Evolutionary conservation across 23 tunicate genomes (phyloP), one percentile per base, ranked within the genome.

Genomic region (Aplidium turbinatum): DNA sequence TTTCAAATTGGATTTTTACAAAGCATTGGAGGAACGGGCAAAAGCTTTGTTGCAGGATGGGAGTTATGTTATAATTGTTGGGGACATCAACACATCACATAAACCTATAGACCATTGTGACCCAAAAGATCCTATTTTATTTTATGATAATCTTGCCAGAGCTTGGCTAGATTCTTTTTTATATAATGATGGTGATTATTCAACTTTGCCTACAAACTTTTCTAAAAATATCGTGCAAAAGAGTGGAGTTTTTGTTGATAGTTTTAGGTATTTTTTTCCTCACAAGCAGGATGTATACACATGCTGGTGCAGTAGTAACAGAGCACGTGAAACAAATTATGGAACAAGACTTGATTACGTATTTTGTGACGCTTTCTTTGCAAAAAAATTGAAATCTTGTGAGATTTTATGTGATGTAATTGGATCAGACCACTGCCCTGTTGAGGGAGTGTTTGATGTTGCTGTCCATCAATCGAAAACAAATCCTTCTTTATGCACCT

Each of bases 381-480:
- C 36, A 0, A 21, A 38, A 0, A 21, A 34, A 26, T 30, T 79
- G 16, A 56, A 52, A 31, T 27, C 50, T 11, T 81, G 84, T 65
- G 86, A 91, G 33, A 84, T 84, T n/a, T 42, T 78, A 58, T 47
- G 82, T 1, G 91, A 84, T n/a, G 31, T 91, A 57, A 3, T 30
- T 1, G 97, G 97, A 3, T 91, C 97, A 0, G 97, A 91, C 53
- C 97, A 91, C 31, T 91, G 97, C 63, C 97, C 97, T 0, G 90
- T 91, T 11, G 55, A 63, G 31, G 86, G 81, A 19, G 61, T 26
- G 5, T 33, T 91, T 48, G 27, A 58, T 13, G 33, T 40, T 4
- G 47, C 45, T 13, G 53, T 79, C 1, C 32, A 40, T 29, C 32
- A 78, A n/a, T 74, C 91, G 0, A 63, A 63, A 32, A 72, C 53